phyloP scores from a whole-genome alignment of 2,113 vertebrate species.

The Sylvilagus bachmani region DNA sequence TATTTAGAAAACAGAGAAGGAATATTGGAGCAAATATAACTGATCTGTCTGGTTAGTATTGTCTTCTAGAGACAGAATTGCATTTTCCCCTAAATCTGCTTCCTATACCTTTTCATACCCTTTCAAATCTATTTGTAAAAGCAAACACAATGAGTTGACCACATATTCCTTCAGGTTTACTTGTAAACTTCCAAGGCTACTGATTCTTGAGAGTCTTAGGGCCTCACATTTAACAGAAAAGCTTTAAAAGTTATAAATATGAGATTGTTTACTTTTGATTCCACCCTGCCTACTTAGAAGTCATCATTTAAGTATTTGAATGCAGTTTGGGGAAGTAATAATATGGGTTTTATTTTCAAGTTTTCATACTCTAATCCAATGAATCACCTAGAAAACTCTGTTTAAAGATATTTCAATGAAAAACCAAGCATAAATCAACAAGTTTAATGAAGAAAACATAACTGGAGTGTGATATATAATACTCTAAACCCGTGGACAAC shows the following conservation, averaged over 20 bases:
- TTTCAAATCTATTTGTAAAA: neutral
- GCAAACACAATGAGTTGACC: neutral
- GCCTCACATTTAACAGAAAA: neutral
- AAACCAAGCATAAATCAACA: neutral
- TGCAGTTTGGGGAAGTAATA: neutral
- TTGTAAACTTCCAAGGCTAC: neutral
- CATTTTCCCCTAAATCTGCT: neutral
- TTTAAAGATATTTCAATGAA: conserved; percentile 33
- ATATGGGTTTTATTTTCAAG: neutral
- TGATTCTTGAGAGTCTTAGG: neutral
- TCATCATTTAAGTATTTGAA: neutral
- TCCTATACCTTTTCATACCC: neutral
- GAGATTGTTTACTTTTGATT: neutral
- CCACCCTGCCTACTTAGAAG: neutral
- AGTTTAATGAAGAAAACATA: neutral
- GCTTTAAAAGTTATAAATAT: neutral
- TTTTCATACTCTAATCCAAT: neutral
- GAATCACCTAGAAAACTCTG: neutral
- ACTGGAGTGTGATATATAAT: neutral
- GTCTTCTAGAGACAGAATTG: neutral
- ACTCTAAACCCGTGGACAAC: neutral
- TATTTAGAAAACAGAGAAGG: neutral
- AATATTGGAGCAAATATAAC: neutral
- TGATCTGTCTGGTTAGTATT: neutral
- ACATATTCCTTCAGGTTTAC: neutral